Evolutionary conservation across 2,797 vertebrate species (phyloP).

Genomic region (Lateolabrax maculatus): DNA sequence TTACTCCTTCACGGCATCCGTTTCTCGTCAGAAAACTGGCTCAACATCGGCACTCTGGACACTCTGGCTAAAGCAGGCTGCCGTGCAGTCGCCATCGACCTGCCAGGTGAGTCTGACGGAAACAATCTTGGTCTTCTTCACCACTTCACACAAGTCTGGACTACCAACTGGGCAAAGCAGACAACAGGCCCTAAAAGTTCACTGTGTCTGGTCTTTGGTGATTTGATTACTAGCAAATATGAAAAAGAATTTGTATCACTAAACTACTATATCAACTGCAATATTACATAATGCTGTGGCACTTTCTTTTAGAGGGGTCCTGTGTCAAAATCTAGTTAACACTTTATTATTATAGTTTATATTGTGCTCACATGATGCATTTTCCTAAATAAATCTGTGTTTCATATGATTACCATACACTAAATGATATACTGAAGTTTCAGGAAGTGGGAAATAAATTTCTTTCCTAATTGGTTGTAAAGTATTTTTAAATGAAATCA

Average conservation of each 20-base stretch:
- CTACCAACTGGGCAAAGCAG: not conserved
- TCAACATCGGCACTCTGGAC: constrained; percentile 88
- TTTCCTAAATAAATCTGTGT: not conserved
- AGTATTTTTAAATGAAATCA: not conserved
- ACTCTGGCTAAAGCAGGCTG: constrained; percentile 89
- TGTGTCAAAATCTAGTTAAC: not conserved
- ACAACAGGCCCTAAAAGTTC: not conserved
- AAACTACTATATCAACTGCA: not conserved
- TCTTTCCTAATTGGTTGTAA: too few species aligned
- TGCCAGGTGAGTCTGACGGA: constrained; percentile 88
- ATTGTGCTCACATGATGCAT: not conserved
- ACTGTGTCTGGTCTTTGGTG: not conserved
- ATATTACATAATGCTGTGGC: not conserved
- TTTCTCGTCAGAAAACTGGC: constrained; percentile 96
- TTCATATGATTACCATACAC: not conserved
- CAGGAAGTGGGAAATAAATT: too few species aligned
- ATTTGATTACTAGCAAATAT: not conserved
- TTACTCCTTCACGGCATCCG: constrained; percentile 95
- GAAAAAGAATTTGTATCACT: not conserved
- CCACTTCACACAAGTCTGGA: not conserved
- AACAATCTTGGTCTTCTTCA: not conserved
- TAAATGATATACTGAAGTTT: too few species aligned
- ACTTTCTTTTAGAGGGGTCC: too few species aligned
- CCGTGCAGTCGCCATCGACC: constrained; percentile 91
- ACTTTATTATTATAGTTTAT: not conserved